Conservation (phyloP, 2,888 invertebrate genomes). For the Hetaerina titia region DNA sequence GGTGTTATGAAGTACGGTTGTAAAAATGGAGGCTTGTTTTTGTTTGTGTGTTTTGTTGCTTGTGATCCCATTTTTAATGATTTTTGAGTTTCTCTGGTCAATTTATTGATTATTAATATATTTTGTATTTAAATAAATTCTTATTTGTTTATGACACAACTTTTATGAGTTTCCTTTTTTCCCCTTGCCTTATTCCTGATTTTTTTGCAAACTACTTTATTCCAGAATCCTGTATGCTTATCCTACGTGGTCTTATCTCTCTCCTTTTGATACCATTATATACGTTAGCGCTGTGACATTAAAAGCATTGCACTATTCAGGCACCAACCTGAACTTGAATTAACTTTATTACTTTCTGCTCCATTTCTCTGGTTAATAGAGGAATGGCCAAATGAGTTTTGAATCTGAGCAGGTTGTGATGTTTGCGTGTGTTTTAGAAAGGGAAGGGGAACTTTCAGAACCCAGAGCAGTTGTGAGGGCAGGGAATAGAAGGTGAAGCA, state of each 20-base stretch:
- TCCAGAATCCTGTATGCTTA: neutral
- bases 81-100: slow-evolving; percentile 55
- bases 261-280: neutral
- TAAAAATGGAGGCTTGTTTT: slow-evolving; percentile 54
- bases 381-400: too few species aligned
- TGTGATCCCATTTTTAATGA: slow-evolving; percentile 45
- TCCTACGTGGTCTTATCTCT: neutral
- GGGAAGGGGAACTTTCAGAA: too few species aligned
- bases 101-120: slow-evolving; percentile 62
- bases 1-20: slow-evolving; percentile 6
- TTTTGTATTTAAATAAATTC: slow-evolving; percentile 64
- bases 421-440: too few species aligned
- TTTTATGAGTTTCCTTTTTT: slow-evolving; percentile 39
- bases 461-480: too few species aligned
- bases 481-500: too few species aligned
- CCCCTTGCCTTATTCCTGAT: slow-evolving; percentile 57
- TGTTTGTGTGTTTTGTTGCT: slow-evolving; percentile 60
- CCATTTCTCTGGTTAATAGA: neutral
- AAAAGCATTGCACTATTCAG: neutral
- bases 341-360: neutral
- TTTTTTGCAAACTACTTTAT: slow-evolving; percentile 54
- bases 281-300: neutral
- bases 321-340: neutral
- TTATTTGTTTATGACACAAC: slow-evolving; percentile 50
- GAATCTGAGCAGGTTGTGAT: too few species aligned